A percentile compares a stretch with the other conserved stretches of the same genome.
phyloP scores from a whole-genome alignment of 1,140 invertebrate genomes.

The Orussus abietinus region DNA sequence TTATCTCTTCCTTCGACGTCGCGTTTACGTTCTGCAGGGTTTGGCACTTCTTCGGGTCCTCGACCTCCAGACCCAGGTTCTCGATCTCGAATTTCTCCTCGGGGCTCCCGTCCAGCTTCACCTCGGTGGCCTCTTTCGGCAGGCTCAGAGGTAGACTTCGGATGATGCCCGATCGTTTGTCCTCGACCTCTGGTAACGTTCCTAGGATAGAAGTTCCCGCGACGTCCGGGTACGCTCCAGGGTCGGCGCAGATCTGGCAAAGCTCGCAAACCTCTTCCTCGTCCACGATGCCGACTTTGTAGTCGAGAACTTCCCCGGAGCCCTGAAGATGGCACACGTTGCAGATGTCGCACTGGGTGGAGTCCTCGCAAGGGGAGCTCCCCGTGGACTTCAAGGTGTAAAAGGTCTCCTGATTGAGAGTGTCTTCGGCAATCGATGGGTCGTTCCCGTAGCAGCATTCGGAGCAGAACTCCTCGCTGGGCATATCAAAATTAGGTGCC shows the following conservation, averaged over 20 bases:
- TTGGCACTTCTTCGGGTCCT: conserved; percentile 23
- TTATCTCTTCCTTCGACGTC: conserved; percentile 32
- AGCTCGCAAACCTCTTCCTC: conserved; percentile 34
- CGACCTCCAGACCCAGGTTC: conserved; percentile 18
- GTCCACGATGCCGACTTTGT: conserved; percentile 10
- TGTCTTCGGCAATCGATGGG: conserved; percentile 20
- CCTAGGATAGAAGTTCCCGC: too few relatives aligned
- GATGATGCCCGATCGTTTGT: conserved; percentile 1
- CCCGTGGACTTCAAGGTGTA: conserved; percentile 39
- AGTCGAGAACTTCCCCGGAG: conserved; percentile 22
- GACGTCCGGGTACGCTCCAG: conserved; percentile 27
- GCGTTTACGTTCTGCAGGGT: conserved; percentile 41
- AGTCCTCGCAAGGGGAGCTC: conserved; percentile 42
- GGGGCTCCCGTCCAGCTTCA: conserved; percentile 25
- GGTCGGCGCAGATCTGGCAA: conserved; percentile 47
- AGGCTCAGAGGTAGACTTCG: conserved; percentile 22
- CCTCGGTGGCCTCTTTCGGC: conserved; percentile 25
- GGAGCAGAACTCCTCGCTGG: conserved; percentile 43
- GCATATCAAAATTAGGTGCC: conserved; percentile 28
- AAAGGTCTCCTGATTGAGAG: conserved; percentile 30
- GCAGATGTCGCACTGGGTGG: conserved; percentile 48
- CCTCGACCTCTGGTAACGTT: conserved; percentile 18
- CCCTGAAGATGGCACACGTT: conserved; percentile 39
- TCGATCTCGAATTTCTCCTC: conserved; percentile 25
- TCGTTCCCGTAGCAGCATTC: conserved; percentile 44